These are phyloP conservation scores for Mizuhopecten yessoensis DNA, from an alignment of 1,140 invertebrate species.

Conservation along the genomic window DNA sequence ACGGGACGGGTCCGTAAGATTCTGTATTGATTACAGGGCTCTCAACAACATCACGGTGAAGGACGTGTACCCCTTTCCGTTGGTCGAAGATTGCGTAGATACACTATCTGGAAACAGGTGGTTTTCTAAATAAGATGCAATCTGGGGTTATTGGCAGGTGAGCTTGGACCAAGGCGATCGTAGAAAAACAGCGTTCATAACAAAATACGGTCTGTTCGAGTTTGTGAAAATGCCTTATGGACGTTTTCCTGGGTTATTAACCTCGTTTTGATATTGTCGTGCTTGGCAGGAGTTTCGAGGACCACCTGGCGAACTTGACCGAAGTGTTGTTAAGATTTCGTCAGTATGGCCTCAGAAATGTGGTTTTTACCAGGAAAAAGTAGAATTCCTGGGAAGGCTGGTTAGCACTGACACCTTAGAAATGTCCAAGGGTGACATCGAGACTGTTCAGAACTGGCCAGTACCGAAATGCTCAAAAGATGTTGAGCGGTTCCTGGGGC, in stretches of 20 bases:
- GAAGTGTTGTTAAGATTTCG: neutral
- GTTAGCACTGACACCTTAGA: neutral
- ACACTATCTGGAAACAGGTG: conserved; percentile 41
- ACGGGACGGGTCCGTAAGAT: conserved; percentile 22
- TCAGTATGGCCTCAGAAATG: neutral
- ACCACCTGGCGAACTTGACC: neutral
- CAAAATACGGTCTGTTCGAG: conserved; percentile 15
- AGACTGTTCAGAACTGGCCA: too few species aligned
- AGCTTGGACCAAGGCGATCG: neutral
- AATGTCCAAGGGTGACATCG: too few species aligned
- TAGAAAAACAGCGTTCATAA: conserved; percentile 46
- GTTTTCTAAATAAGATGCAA: conserved; percentile 41
- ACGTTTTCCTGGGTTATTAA: conserved; percentile 41
- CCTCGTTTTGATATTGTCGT: neutral
- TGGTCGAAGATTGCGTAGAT: conserved; percentile 40
- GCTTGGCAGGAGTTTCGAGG: neutral
- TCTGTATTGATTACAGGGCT: conserved; percentile 42
- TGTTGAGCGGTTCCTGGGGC: conserved; percentile 58
- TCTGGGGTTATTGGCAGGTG: conserved; percentile 42
- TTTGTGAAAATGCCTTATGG: conserved; percentile 19
- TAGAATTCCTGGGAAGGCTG: conserved; percentile 41
- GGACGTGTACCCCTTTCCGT: conserved; percentile 36
- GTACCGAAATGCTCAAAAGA: too few species aligned
- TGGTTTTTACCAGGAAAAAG: neutral
- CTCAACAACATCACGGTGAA: conserved; percentile 41